These are phyloP conservation scores for Onychostruthus taczanowskii DNA, from an alignment of 2,113 vertebrate species.

Conservation along the genomic window DNA sequence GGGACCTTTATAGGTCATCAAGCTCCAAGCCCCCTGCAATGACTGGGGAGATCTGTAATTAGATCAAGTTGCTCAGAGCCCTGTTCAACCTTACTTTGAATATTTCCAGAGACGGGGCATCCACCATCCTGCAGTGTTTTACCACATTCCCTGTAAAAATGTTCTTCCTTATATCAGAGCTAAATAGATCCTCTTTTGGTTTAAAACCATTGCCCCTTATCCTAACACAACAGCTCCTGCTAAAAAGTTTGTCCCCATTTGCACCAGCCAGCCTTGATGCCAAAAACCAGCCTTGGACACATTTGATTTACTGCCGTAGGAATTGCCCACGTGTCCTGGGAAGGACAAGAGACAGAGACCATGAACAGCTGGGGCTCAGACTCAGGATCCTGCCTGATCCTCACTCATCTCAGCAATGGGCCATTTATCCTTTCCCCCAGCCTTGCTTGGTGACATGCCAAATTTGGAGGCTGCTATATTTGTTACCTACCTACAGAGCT, in stretches of 20 bases:
- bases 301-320: background rate
- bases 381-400: background rate
- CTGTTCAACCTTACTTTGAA: background rate
- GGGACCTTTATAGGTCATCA: background rate
- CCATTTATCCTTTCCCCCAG: background rate
- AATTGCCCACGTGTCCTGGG: background rate
- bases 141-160: background rate
- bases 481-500: conserved; percentile 15
- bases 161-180: background rate
- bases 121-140: background rate
- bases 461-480: conserved; percentile 1
- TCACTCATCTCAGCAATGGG: background rate
- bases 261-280: background rate
- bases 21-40: background rate
- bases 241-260: background rate
- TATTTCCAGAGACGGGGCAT: background rate
- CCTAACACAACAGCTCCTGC: too few species aligned
- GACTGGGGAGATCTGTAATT: background rate
- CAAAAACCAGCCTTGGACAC: background rate
- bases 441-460: fast-evolving
- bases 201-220: background rate
- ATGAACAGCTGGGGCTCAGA: background rate
- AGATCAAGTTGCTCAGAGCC: background rate
- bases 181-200: background rate
- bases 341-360: background rate